Conservation (phyloP, 2,797 vertebrate species). For the Phoebastria nigripes region DNA sequence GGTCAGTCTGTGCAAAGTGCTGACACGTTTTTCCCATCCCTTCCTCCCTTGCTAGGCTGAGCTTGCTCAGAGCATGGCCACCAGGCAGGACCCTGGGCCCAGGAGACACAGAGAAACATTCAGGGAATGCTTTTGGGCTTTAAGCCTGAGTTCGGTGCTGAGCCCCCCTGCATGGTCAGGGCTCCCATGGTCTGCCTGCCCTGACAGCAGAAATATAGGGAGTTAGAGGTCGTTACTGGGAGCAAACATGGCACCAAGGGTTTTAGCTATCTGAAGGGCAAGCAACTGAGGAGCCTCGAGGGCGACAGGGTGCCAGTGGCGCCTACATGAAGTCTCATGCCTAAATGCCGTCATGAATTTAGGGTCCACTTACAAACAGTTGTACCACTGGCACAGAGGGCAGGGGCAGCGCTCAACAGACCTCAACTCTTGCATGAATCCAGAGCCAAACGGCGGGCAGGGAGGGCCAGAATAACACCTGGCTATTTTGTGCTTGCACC, state of each 20-base stretch:
- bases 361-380: background rate
- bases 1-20: background rate
- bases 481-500: background rate
- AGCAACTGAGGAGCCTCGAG: background rate
- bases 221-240: too few relatives aligned
- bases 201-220: background rate
- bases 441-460: background rate
- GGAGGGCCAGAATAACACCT: background rate
- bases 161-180: fast-evolving
- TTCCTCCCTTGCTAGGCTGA: background rate
- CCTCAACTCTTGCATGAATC: background rate
- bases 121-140: background rate
- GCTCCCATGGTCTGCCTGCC: background rate
- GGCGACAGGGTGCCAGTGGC: background rate
- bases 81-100: background rate
- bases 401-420: background rate
- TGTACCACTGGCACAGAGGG: background rate
- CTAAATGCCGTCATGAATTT: background rate
- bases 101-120: background rate
- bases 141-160: background rate
- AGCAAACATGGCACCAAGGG: background rate
- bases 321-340: background rate
- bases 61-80: background rate
- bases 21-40: background rate
- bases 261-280: background rate